A percentile compares a stretch with the other conserved stretches of the same genome.
Evolutionary conservation across 1,140 invertebrate species (phyloP).

Genomic region (Magallana gigas): DNA sequence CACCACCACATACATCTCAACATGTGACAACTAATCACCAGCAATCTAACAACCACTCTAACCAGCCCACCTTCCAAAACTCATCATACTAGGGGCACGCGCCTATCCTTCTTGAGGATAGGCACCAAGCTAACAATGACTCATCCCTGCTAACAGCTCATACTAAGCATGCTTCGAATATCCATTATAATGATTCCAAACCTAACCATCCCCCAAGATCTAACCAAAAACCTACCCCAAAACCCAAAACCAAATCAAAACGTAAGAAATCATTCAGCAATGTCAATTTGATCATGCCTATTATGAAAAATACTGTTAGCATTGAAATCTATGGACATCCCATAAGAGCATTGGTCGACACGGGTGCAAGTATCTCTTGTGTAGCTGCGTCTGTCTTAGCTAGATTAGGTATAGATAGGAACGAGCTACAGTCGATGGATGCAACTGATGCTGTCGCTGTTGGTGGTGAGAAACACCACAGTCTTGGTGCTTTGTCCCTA

Average conservation of each 20-base stretch:
- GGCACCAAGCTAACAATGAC: constrained; percentile 39
- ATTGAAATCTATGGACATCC: constrained; percentile 41
- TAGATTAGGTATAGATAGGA: constrained; percentile 14
- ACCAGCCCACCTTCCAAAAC: background rate
- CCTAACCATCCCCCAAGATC: background rate
- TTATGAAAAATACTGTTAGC: constrained; percentile 49
- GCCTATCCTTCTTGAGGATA: constrained; percentile 50
- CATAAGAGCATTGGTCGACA: constrained; percentile 52
- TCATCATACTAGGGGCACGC: constrained; percentile 52
- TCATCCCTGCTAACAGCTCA: background rate
- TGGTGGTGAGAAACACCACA: constrained; percentile 44
- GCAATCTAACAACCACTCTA: background rate
- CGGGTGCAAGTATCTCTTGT: constrained; percentile 54
- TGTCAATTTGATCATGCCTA: constrained; percentile 46
- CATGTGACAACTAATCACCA: background rate
- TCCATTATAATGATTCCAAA: background rate
- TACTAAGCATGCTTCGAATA: background rate
- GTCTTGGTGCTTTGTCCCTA: constrained; percentile 38
- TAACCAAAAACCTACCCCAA: background rate
- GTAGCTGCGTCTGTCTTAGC: constrained; percentile 35
- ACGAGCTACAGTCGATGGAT: background rate
- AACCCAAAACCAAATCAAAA: background rate
- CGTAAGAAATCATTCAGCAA: too few relatives aligned
- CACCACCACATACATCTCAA: background rate
- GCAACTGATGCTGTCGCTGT: constrained; percentile 12